These are phyloP conservation scores for Eumacrocentrus americanus DNA, from an alignment of 2,888 invertebrate genomes.

Conservation along the genomic window DNA sequence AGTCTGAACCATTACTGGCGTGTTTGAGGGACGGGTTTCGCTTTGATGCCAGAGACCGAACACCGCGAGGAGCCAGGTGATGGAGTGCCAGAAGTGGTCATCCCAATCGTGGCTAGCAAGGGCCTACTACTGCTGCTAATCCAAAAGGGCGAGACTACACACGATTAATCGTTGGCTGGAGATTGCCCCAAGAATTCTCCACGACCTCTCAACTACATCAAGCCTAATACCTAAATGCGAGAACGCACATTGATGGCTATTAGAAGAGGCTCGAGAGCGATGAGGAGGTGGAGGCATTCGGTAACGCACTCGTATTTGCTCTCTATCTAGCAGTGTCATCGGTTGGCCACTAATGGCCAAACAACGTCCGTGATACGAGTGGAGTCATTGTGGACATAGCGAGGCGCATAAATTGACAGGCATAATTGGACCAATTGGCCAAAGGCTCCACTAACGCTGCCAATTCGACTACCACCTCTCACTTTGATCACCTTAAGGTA, in stretches of 20 bases:
- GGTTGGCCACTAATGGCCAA: constrained; percentile 50
- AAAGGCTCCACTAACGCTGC: constrained; percentile 14
- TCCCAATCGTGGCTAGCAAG: constrained; percentile 13
- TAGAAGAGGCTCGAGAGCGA: neutral
- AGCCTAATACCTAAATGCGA: too few relatives aligned
- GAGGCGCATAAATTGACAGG: constrained; percentile 45
- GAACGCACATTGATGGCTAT: neutral
- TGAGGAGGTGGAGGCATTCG: neutral
- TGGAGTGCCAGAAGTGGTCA: constrained; percentile 45
- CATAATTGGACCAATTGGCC: constrained; percentile 51
- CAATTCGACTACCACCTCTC: neutral
- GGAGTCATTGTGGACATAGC: constrained; percentile 42
- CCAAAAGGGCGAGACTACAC: neutral
- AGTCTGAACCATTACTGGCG: constrained; percentile 52
- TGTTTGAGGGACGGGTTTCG: constrained; percentile 49
- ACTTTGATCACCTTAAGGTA: constrained; percentile 30
- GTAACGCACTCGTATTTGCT: constrained; percentile 14
- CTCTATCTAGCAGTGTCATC: constrained; percentile 9
- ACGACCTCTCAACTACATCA: too few relatives aligned
- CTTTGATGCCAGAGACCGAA: constrained; percentile 53
- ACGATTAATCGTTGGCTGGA: constrained; percentile 12
- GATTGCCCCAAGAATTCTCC: too few relatives aligned
- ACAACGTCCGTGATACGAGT: constrained; percentile 48
- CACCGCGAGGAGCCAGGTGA: constrained; percentile 47
- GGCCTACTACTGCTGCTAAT: neutral